Conservation (phyloP, 2,113 vertebrate genomes). For the Dipodomys spectabilis region DNA sequence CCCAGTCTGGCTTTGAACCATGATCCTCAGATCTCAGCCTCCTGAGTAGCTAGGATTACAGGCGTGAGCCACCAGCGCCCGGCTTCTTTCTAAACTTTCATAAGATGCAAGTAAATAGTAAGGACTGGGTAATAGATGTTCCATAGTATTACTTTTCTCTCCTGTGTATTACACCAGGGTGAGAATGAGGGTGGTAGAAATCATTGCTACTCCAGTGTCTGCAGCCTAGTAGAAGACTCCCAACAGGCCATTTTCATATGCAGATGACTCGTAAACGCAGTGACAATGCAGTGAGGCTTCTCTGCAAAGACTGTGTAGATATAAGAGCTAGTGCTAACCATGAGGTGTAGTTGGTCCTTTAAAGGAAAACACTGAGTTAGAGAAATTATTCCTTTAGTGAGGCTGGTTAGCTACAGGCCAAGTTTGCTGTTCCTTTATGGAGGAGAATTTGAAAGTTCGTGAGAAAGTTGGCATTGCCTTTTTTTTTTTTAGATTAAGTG, state of each 20-base stretch:
- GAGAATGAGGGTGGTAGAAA: not conserved
- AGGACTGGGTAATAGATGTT: not conserved
- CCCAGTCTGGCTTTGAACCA: too few relatives aligned
- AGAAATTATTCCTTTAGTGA: not conserved
- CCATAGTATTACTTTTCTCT: not conserved
- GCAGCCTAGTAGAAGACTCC: not conserved
- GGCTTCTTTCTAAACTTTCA: not conserved
- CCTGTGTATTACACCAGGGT: not conserved
- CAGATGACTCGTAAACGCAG: not conserved
- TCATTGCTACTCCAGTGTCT: not conserved
- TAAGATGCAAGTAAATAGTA: not conserved
- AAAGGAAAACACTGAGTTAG: conserved; percentile 14
- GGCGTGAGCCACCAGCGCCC: too few relatives aligned
- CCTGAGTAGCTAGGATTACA: too few relatives aligned
- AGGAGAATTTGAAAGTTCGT: not conserved
- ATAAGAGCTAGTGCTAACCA: not conserved
- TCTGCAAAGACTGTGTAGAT: not conserved
- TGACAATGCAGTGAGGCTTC: not conserved
- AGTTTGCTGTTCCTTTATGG: not conserved
- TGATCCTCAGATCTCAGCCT: too few relatives aligned
- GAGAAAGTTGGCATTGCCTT: not conserved
- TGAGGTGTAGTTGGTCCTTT: not conserved
- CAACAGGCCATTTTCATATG: not conserved
- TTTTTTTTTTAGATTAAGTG: too few relatives aligned
- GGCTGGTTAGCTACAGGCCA: not conserved